phyloP scores from a whole-genome alignment of 2,113 vertebrate genomes.

The Nanorana parkeri region DNA sequence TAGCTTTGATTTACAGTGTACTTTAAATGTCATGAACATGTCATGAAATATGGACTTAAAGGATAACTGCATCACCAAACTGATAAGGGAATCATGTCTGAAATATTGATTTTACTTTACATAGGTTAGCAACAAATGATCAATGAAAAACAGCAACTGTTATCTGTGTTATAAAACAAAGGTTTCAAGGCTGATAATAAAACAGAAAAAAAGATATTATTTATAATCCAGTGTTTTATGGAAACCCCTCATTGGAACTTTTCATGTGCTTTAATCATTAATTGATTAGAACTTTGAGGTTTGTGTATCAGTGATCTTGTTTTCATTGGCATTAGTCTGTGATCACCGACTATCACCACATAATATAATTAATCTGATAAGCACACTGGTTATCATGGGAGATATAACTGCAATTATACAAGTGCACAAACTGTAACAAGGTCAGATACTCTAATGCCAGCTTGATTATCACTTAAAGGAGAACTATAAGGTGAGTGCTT shows the following conservation, averaged over 20 bases:
- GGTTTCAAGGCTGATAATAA: not conserved
- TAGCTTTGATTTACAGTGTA: too few species aligned
- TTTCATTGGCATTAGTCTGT: not conserved
- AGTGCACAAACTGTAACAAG: not conserved
- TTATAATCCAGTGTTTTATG: not conserved
- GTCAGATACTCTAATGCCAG: conserved; percentile 3
- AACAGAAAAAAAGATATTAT: not conserved
- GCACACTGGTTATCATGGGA: not conserved
- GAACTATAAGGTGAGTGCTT: too few species aligned
- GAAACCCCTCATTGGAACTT: not conserved
- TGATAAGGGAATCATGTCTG: not conserved
- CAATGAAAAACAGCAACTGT: not conserved
- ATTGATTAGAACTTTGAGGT: not conserved
- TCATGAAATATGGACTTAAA: too few species aligned
- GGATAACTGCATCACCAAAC: too few species aligned
- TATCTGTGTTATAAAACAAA: not conserved
- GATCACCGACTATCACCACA: not conserved
- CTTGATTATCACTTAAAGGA: not conserved
- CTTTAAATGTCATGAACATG: too few species aligned
- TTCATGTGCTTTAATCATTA: not conserved
- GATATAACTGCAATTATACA: not conserved
- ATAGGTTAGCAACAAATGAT: not conserved
- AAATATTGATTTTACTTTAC: not conserved
- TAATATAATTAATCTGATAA: conserved; percentile 14
- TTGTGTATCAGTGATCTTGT: not conserved